Evolutionary conservation across 1,140 invertebrate species (phyloP), one percentile per base, ranked within the genome.

Genomic region (Cryptotermes secundus): DNA sequence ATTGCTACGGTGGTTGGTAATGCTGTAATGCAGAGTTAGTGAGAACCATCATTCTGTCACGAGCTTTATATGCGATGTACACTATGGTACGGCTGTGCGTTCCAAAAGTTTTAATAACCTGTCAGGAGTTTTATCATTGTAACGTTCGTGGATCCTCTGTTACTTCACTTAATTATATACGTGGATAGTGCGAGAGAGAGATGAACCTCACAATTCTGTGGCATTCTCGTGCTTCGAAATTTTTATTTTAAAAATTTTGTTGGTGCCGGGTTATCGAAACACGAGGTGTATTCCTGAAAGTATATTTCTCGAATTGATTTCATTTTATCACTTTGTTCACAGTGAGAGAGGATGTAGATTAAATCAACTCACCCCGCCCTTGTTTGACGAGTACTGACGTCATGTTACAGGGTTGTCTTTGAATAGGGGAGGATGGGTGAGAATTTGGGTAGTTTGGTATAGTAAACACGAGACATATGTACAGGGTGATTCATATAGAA

Each of bases 31-130:
- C 59, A 72, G 59, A 31, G 59, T 10, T 31, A 72, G 59, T 26
- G 26, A n/a, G 53, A 72, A 16, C 16, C 59, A n/a, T 72, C 59
- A 6, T 72, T 72, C 31, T 72, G 31, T 72, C 31, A n/a, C 7
- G 59, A 16, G 6, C 59, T 31, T 72, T 72, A 72, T 72, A 31
- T 9, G n/a, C 0, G 59, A 72, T 31, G 26, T 72, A 31, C 26
- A 7, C 1, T 59, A n/a, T 59, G 19, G 19, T 19, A 31, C n/a
- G n/a, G n/a, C 16, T 3, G 53, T 19, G n/a, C n/a, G n/a, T n/a
- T 72, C 4, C 26, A 72, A 72, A 72, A 72, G 59, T 72, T 72
- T 72, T 72, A 72, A 72, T 72, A 72, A 72, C 59, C 31, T 72
- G 59, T 14, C 7, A 72, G 59, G n/a, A 72, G n/a, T 72, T 72